These are phyloP conservation scores for Glaucidium brasilianum DNA, from an alignment of 2,113 vertebrate species.

Conservation along the genomic window DNA sequence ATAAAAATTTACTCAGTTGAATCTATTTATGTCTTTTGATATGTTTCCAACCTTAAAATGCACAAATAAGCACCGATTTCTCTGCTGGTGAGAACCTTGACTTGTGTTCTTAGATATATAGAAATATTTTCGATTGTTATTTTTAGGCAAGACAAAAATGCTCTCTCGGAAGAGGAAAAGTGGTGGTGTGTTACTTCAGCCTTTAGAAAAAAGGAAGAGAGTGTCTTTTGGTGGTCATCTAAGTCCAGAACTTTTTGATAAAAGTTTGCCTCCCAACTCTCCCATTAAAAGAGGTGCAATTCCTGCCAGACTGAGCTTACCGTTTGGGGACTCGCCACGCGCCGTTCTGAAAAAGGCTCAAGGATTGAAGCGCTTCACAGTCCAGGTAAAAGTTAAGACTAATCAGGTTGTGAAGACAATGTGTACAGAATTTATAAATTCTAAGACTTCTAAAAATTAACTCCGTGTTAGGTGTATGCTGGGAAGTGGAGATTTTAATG, in stretches of 20 bases:
- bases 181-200: neutral
- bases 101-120: neutral
- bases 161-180: constrained; percentile 72
- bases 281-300: constrained; percentile 81
- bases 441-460: neutral
- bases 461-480: fast-evolving
- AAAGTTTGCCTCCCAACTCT: constrained; percentile 84
- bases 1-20: neutral
- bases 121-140: neutral
- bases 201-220: constrained; percentile 77
- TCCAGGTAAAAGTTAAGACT: constrained; percentile 54
- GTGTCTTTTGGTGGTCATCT: constrained; percentile 87
- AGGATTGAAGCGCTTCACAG: neutral
- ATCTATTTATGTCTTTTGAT: neutral
- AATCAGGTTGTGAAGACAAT: neutral
- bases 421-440: neutral
- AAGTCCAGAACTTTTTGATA: constrained; percentile 89
- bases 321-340: constrained; percentile 39
- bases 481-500: neutral
- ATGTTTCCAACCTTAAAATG: neutral
- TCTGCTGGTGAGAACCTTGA: neutral
- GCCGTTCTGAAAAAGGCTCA: constrained; percentile 78
- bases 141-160: neutral
- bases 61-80: neutral
- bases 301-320: constrained; percentile 74